These are phyloP conservation scores for Nasonia longicornis DNA, from an alignment of 1,140 invertebrate species.

Conservation along the genomic window DNA sequence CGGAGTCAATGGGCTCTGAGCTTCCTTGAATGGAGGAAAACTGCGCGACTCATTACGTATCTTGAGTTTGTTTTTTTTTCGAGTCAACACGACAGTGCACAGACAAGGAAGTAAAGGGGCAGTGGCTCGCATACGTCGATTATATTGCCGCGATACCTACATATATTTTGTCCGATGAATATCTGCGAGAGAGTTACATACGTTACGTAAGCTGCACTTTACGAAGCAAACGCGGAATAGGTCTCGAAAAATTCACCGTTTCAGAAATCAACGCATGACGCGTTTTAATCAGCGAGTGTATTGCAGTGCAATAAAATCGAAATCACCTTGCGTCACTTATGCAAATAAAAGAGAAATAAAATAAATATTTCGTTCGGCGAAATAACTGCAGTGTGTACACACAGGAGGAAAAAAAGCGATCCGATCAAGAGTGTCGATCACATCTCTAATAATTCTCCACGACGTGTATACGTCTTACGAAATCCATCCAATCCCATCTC, in stretches of 20 bases:
- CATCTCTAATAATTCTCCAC: neutral
- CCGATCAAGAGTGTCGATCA: neutral
- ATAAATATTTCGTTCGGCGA: too few relatives aligned
- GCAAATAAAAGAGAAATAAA: neutral
- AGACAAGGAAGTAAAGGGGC: neutral
- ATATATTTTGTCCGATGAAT: neutral
- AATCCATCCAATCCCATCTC: neutral
- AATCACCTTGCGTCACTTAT: neutral
- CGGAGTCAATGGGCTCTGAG: neutral
- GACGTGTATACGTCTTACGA: neutral
- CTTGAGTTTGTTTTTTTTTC: too few relatives aligned
- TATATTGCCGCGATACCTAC: neutral
- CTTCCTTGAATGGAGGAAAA: slow-evolving; percentile 5
- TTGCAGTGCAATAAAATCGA: neutral
- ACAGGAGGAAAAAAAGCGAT: neutral
- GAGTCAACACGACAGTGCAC: neutral
- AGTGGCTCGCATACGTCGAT: neutral
- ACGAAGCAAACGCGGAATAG: too few relatives aligned
- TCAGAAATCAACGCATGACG: neutral
- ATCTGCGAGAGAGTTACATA: neutral
- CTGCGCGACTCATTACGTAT: neutral
- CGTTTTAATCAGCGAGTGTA: neutral
- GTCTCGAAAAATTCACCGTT: neutral
- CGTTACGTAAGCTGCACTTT: too few relatives aligned
- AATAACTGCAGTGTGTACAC: neutral